Conservation (phyloP, 2,113 vertebrate genomes). For the Pteropus alecto region DNA sequence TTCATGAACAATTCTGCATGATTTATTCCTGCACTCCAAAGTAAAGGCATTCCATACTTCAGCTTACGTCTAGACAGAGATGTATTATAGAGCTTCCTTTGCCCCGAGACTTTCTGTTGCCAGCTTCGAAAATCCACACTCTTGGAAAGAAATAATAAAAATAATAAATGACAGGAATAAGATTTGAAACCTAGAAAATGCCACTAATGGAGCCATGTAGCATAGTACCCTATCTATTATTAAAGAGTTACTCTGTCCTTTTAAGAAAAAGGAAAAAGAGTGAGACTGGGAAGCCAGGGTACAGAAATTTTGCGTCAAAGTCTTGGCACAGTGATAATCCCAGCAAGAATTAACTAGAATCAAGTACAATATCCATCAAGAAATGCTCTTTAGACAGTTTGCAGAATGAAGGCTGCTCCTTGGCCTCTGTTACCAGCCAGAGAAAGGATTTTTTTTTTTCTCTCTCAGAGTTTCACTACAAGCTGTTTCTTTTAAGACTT, state of each 20-base stretch:
- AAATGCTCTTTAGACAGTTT: background rate
- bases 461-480: background rate
- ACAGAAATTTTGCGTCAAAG: constrained; percentile 44
- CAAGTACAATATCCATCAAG: background rate
- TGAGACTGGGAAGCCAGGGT: constrained; percentile 11
- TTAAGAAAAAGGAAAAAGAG: constrained; percentile 28
- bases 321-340: background rate
- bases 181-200: constrained; percentile 57
- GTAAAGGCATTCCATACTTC: constrained; percentile 58
- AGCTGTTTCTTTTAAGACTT: background rate
- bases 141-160: constrained; percentile 50
- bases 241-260: constrained; percentile 53
- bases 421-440: background rate
- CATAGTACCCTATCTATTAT: constrained; percentile 64
- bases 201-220: constrained; percentile 59
- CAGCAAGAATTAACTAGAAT: constrained; percentile 14
- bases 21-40: constrained; percentile 70
- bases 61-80: constrained; percentile 69
- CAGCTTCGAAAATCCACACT: constrained; percentile 44
- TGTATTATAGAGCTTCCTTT: constrained; percentile 52
- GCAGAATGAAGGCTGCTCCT: background rate
- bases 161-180: constrained; percentile 61
- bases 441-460: background rate
- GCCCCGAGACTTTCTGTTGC: constrained; percentile 58
- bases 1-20: constrained; percentile 72